Evolutionary conservation across 2,113 vertebrate species (phyloP).

Genomic region (Salvelinus sp.): DNA sequence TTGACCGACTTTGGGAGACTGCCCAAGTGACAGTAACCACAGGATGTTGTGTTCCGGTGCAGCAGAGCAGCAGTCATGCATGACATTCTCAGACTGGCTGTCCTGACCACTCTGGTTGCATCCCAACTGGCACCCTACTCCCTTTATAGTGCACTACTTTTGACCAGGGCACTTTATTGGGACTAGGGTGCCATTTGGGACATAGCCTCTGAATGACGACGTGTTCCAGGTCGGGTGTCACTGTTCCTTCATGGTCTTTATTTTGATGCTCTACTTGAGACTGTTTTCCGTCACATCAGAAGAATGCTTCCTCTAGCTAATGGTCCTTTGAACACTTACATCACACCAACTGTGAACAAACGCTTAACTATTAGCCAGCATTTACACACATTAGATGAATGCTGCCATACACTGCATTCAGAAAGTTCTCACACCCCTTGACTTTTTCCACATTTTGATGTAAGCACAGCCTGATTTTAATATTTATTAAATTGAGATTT

Average conservation of each 20-base stretch:
- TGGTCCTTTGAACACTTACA: too few species aligned
- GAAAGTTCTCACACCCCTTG: too few species aligned
- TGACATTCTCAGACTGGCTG: constrained; percentile 1
- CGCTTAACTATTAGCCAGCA: not conserved
- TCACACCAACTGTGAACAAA: too few species aligned
- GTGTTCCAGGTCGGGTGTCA: not conserved
- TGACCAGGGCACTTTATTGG: too few species aligned
- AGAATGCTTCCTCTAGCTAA: too few species aligned
- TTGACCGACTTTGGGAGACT: not conserved
- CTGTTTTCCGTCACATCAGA: too few species aligned
- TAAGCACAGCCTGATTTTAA: too few species aligned
- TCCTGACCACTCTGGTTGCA: not conserved
- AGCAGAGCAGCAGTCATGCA: not conserved
- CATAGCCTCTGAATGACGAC: not conserved
- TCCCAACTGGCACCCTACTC: too few species aligned
- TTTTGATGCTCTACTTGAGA: not conserved
- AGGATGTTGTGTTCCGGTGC: not conserved
- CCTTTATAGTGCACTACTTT: too few species aligned
- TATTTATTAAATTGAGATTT: too few species aligned
- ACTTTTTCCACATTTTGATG: too few species aligned
- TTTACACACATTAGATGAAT: not conserved
- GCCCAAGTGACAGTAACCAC: not conserved
- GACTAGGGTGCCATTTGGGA: too few species aligned
- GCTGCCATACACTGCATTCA: not conserved
- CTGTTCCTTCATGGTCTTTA: not conserved